A percentile compares a stretch with the other conserved stretches of the same genome.
Conservation (phyloP, 2,113 vertebrate species). For the Castor canadensis region DNA sequence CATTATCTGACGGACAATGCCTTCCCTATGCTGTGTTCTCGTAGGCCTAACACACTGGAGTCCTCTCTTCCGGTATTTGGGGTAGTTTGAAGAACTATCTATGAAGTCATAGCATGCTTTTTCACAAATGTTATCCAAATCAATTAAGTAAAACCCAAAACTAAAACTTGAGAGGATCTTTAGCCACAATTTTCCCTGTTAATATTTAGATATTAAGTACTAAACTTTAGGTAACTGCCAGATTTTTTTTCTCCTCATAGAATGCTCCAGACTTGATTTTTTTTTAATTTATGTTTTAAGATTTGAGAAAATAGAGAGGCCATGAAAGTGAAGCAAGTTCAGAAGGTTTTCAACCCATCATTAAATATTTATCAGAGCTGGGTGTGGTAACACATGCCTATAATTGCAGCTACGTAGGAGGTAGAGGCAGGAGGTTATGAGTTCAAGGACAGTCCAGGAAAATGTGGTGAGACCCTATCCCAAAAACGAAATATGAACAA, state of each 20-base stretch:
- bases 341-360: background rate
- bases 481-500: no score
- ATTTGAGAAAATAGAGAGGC: background rate
- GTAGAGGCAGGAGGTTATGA: no score
- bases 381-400: no score
- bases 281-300: background rate
- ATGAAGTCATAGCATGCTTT: background rate
- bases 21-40: no score
- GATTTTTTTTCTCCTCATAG: background rate
- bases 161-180: background rate
- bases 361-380: no score
- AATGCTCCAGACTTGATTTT: background rate
- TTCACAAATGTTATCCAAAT: background rate
- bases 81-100: background rate
- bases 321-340: background rate
- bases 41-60: accelerated
- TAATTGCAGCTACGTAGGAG: no score
- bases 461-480: no score
- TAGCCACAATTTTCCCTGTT: background rate
- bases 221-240: background rate
- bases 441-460: no score
- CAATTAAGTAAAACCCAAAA: background rate
- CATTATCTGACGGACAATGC: no score
- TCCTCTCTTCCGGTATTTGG: background rate
- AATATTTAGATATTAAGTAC: background rate